Evolutionary conservation across 2,113 vertebrate genomes (phyloP).

Genomic region (Heterocephalus glaber): DNA sequence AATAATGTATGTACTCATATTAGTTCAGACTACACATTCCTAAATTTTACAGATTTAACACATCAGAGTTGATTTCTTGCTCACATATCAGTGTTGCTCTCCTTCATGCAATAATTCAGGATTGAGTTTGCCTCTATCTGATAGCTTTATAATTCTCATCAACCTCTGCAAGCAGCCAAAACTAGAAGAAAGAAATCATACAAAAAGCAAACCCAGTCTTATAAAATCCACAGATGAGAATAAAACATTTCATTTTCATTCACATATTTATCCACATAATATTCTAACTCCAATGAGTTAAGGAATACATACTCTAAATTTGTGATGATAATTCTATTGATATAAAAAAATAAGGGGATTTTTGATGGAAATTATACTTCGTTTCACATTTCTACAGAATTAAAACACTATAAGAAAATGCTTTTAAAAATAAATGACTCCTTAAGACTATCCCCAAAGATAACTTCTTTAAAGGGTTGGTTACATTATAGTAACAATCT

Average conservation of each 20-base stretch:
- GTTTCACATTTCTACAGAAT: background rate
- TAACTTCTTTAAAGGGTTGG: background rate
- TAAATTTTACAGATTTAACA: background rate
- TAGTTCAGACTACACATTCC: background rate
- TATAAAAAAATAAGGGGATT: background rate
- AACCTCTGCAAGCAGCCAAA: background rate
- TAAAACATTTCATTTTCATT: slow-evolving; percentile 12
- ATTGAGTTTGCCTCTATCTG: background rate
- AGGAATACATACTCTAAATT: background rate
- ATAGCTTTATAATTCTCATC: background rate
- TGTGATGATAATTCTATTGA: background rate
- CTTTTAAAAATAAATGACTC: background rate
- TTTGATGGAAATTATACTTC: background rate
- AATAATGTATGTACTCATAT: background rate
- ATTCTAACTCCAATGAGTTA: background rate
- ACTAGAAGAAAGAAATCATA: background rate
- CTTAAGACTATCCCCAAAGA: background rate
- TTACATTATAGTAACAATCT: background rate
- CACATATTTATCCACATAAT: background rate
- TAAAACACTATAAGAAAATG: background rate
- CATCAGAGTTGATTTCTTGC: background rate
- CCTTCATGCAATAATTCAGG: background rate
- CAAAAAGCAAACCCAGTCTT: background rate
- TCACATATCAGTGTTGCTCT: background rate
- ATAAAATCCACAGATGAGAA: background rate